These are phyloP conservation scores for Rhabdophis nuchalis DNA, from an alignment of 2,797 vertebrate species.

Conservation along the genomic window DNA sequence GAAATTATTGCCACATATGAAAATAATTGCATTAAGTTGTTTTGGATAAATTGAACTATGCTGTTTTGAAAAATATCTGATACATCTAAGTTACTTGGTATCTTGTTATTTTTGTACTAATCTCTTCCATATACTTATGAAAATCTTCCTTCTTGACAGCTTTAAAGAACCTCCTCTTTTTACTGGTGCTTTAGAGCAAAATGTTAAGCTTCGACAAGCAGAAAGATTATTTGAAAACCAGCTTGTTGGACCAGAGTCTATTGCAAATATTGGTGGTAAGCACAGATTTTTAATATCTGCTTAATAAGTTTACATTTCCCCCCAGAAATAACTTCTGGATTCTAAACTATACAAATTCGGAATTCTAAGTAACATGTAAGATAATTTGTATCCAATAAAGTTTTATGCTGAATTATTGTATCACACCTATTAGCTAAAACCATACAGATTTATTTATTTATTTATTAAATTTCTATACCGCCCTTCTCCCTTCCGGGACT, in stretches of 20 bases:
- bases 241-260: slow-evolving; percentile 87
- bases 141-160: slow-evolving; percentile 66
- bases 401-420: not conserved
- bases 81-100: not conserved
- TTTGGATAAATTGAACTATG: not conserved
- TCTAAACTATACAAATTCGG: not conserved
- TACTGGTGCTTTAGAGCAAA: slow-evolving; percentile 84
- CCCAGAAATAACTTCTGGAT: not conserved
- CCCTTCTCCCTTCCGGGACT: no score
- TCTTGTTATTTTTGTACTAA: not conserved
- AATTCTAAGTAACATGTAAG: not conserved
- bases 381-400: not conserved
- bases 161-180: slow-evolving; percentile 86
- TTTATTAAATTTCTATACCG: no score
- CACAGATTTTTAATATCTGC: slow-evolving; percentile 18
- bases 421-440: not conserved
- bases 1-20: not conserved
- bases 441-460: not conserved
- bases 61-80: not conserved
- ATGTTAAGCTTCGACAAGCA: slow-evolving; percentile 81
- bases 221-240: slow-evolving; percentile 85
- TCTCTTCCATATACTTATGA: not conserved
- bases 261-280: slow-evolving; percentile 84
- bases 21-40: not conserved
- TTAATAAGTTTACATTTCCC: not conserved